Conservation (phyloP, 2,113 vertebrate species). For the Colius striatus region DNA sequence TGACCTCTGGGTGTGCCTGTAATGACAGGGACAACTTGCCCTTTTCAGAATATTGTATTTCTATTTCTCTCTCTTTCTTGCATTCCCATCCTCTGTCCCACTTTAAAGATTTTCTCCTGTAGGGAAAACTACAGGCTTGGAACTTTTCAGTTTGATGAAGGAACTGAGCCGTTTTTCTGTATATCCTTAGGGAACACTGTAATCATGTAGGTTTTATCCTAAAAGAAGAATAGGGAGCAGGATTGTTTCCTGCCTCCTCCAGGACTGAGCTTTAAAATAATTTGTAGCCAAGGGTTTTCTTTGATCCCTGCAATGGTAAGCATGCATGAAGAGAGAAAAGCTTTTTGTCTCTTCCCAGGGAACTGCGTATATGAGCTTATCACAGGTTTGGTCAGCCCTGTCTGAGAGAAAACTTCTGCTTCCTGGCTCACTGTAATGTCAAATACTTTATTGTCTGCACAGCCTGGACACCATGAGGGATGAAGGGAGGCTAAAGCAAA, state of each 20-base stretch:
- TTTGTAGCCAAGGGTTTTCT: not conserved
- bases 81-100: not conserved
- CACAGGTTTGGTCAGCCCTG: not conserved
- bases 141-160: not conserved
- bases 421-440: not conserved
- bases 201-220: not conserved
- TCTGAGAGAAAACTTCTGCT: not conserved
- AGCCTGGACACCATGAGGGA: not conserved
- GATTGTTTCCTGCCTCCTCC: not conserved
- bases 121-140: not conserved
- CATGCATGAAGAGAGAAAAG: not conserved
- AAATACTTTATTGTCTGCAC: not conserved
- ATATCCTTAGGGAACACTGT: not conserved
- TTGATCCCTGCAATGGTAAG: not conserved
- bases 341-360: not conserved
- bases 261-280: not conserved
- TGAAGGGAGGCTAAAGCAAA: not conserved
- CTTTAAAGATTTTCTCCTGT: not conserved
- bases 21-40: not conserved
- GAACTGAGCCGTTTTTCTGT: not conserved
- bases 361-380: not conserved
- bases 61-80: not conserved
- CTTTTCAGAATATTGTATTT: not conserved
- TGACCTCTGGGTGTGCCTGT: not conserved
- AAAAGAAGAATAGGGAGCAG: not conserved